Conservation (phyloP, 1,140 invertebrate species). For the Drosophila sulfurigaster region DNA sequence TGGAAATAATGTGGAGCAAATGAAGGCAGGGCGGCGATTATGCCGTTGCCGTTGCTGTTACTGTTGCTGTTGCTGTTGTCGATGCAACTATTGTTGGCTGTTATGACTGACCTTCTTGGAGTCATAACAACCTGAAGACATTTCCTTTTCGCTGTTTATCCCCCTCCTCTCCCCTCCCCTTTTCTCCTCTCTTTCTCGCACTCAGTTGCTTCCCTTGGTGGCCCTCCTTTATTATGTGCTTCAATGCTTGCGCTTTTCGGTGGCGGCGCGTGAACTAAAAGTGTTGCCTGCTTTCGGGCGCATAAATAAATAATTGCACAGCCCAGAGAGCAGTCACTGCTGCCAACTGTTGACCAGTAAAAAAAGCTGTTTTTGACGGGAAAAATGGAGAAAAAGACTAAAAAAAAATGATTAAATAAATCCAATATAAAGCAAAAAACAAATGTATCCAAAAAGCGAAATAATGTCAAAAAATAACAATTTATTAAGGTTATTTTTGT, state of each 20-base stretch:
- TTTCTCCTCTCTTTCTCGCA: neutral
- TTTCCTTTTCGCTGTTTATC: neutral
- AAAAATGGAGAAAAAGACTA: too few relatives aligned
- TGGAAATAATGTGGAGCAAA: neutral
- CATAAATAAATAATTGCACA: constrained; percentile 44
- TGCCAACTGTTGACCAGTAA: neutral
- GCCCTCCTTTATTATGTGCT: too few relatives aligned
- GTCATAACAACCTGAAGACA: constrained; percentile 10
- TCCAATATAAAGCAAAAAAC: too few relatives aligned
- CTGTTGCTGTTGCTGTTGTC: too few relatives aligned
- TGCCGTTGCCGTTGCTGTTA: neutral
- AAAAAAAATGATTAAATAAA: too few relatives aligned
- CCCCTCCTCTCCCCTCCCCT: neutral
- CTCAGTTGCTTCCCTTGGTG: neutral
- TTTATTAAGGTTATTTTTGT: too few relatives aligned
- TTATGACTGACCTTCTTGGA: too few relatives aligned
- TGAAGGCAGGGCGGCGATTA: neutral
- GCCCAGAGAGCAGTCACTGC: neutral
- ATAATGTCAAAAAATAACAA: too few relatives aligned
- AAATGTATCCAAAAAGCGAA: too few relatives aligned
- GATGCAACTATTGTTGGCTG: constrained; percentile 6
- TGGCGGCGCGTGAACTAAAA: constrained; percentile 26
- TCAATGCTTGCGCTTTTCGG: neutral
- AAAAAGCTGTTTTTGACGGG: too few relatives aligned
- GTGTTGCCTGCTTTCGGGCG: constrained; percentile 32